Evolutionary conservation across 92 coral and sea anemone genomes (phyloP).

Genomic region (Muricea muricata): DNA sequence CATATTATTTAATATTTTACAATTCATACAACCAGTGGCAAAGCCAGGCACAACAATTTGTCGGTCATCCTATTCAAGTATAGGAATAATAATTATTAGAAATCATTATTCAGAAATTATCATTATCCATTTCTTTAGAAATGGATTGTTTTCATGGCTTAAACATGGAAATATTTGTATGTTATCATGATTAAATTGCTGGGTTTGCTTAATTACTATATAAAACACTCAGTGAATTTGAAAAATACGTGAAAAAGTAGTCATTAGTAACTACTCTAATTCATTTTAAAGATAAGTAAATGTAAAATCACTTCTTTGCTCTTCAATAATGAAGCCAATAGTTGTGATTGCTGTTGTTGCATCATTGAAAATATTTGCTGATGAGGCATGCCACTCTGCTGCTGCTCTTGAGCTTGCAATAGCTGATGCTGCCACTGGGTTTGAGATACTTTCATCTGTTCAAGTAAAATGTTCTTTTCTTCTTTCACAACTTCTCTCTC

Average conservation of each 20-base stretch:
- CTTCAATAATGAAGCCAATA: neutral
- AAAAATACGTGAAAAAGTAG: neutral
- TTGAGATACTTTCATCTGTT: neutral
- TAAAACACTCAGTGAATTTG: neutral
- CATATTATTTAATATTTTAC: neutral
- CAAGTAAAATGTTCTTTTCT: neutral
- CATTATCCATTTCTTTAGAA: too few species aligned
- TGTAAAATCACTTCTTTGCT: neutral
- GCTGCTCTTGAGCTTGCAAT: neutral
- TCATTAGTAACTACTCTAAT: neutral
- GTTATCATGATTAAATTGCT: too few species aligned
- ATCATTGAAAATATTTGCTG: neutral
- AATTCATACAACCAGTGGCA: neutral
- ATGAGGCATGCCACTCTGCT: neutral
- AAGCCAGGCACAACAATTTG: too few species aligned
- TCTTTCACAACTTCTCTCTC: slow-evolving; percentile 5
- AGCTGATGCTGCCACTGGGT: slow-evolving; percentile 7
- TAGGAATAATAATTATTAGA: neutral
- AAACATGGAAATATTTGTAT: too few species aligned
- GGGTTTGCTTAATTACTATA: too few species aligned
- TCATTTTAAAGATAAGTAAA: neutral
- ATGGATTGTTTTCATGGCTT: too few species aligned
- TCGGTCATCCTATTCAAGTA: neutral
- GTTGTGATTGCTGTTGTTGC: neutral
- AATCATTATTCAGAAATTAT: neutral